Evolutionary conservation across 1,140 invertebrate species (phyloP).

Genomic region (Teleopsis dalmanni): DNA sequence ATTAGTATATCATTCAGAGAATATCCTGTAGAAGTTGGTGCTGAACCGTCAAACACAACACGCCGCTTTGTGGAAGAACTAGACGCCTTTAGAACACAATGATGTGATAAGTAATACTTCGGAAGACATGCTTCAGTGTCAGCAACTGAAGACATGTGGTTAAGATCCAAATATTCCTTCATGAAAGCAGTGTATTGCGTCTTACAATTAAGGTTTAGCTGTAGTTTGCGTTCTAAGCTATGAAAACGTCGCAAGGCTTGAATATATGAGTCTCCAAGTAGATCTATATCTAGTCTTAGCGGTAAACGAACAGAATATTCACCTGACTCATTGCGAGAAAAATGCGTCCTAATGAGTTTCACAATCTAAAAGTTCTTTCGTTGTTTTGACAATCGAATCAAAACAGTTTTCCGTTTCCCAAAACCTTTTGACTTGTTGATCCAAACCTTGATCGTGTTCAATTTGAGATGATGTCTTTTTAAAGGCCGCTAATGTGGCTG

Average conservation of each 20-base stretch:
- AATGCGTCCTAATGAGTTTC: constrained; percentile 3
- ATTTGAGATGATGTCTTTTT: neutral
- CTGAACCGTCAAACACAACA: constrained; percentile 14
- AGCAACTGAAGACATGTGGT: neutral
- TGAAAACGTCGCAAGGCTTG: neutral
- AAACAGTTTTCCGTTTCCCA: constrained; percentile 4
- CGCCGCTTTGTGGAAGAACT: constrained; percentile 19
- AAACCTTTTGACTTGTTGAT: constrained; percentile 6
- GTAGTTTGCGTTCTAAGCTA: neutral
- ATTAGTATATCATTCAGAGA: constrained; percentile 18
- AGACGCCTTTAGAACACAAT: constrained; percentile 12
- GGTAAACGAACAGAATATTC: constrained; percentile 9
- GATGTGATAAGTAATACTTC: constrained; percentile 11
- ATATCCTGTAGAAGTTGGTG: constrained; percentile 7
- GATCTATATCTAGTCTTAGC: neutral
- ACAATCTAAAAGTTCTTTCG: constrained; percentile 1
- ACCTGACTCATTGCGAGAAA: neutral
- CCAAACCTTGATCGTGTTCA: neutral
- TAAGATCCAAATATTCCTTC: neutral
- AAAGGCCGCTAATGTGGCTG: neutral
- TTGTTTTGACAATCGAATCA: constrained; percentile 12
- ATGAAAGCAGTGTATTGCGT: neutral
- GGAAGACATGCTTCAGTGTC: neutral
- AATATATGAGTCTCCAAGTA: constrained; percentile 6
- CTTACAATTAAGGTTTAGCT: neutral